Evolutionary conservation across 1,140 invertebrate species (phyloP), one percentile per base, ranked within the genome.

Genomic region (Neuroterus valhalla): DNA sequence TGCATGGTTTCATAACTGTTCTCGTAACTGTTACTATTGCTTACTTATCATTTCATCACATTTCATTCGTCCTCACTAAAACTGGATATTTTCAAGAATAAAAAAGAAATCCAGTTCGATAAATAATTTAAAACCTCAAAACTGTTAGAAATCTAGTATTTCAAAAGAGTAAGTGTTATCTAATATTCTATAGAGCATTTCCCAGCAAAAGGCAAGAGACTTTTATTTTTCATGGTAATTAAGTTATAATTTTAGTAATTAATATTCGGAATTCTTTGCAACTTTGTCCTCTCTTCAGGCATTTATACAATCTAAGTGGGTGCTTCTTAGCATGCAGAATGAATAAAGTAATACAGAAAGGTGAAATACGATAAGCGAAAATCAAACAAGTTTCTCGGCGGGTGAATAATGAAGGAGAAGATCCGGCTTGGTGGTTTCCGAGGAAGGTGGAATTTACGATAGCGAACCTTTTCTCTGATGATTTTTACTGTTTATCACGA

Each of bases 401-500:
- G 55, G 55, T 62, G 55, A 62, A 62, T 62, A 62, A 62, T 62
- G 55, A 62, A 62, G 55, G 55, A 38, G 55, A 62, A 62, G 55
- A 62, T 62, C 55, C 55, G 55, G 55, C 55, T 62, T 26, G 55
- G 23, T 62, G 26, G 23, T 62, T 62, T 62, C 55, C 55, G 55
- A 62, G 31, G 55, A 62, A 62, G 55, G 55, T 62, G 55, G 31
- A 62, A 62, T 62, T 62, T 62, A 62, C 55, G 55, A 62, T 62
- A 31, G 55, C 55, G 55, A 62, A 62, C 55, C 55, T 38, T 62
- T 62, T 23, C 55, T 26, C 55, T 62, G 55, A 62, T 62, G 55
- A 62, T 62, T 62, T 62, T 62, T 62, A 62, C 55, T 38, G 23
- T 62, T 71, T 71, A 62, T 55, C 38, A 50, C 70, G 55, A 62